Percentiles rank a stretch among this genome's conserved stretches.
Evolutionary conservation across 23 tunicate species (phyloP).

Genomic region (Corella eumyota): DNA sequence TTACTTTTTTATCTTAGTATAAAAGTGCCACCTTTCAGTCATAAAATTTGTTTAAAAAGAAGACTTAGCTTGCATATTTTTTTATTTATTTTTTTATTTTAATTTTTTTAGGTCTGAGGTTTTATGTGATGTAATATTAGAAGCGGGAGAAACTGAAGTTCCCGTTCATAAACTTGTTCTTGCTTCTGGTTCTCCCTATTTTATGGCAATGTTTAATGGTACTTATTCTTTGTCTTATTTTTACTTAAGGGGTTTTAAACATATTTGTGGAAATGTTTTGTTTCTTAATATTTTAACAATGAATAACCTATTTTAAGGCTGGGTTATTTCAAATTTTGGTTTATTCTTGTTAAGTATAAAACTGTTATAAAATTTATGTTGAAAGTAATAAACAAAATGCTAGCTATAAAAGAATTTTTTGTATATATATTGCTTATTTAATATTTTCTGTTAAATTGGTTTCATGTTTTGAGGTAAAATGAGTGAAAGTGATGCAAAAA

Average conservation of each 20-base stretch:
- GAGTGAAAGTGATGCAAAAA: slow-evolving; percentile 89
- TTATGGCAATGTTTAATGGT: slow-evolving; percentile 94
- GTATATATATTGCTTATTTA: background rate
- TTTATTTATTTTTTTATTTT: no score
- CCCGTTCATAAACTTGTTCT: slow-evolving; percentile 87
- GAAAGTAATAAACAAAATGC: background rate
- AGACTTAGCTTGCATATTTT: no score
- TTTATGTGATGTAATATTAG: slow-evolving; percentile 79
- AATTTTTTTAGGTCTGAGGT: slow-evolving; percentile 26
- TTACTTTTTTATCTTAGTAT: no score
- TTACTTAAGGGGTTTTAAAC: no score
- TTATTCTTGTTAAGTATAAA: background rate
- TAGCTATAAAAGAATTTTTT: background rate
- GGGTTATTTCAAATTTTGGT: background rate
- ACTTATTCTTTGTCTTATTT: no score
- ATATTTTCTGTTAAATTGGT: background rate
- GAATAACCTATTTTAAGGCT: no score
- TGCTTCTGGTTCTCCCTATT: slow-evolving; percentile 97
- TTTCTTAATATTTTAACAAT: no score
- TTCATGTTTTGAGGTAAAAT: slow-evolving; percentile 49
- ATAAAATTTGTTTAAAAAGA: no score
- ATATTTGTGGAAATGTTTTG: no score
- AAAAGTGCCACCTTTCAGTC: no score
- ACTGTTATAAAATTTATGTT: background rate
- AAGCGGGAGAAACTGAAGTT: slow-evolving; percentile 69